Percentiles rank a stretch among this genome's conserved stretches.
Conservation (phyloP, 2,797 vertebrate genomes). For the Toxotes lorentzi region DNA sequence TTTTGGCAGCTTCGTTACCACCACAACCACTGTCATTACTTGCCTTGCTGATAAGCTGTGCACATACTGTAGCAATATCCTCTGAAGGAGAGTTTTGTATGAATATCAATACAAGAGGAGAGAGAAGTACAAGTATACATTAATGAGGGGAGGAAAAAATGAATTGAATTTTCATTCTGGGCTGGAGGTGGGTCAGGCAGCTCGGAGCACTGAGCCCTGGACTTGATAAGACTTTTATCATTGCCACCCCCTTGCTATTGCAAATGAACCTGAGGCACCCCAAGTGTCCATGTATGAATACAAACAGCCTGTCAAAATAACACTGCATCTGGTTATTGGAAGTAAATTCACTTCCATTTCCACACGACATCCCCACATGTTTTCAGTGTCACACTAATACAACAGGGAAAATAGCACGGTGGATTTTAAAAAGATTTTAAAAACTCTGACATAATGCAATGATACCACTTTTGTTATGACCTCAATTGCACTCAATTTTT, state of each 20-base stretch:
- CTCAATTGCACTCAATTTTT: background rate
- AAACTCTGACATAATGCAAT: background rate
- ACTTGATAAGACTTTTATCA: conserved; percentile 70
- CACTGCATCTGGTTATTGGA: conserved; percentile 39
- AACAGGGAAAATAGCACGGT: conserved; percentile 21
- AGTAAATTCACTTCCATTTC: conserved; percentile 49
- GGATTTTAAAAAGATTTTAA: background rate
- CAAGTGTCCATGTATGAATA: conserved; percentile 51
- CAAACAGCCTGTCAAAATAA: conserved; percentile 58
- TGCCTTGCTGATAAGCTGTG: conserved; percentile 59
- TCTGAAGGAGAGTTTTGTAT: conserved; percentile 51
- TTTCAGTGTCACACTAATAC: conserved; percentile 26
- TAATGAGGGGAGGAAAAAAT: conserved; percentile 28
- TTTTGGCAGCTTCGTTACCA: conserved; percentile 27
- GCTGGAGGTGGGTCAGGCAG: conserved; percentile 44
- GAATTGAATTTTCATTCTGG: conserved; percentile 60
- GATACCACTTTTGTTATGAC: background rate
- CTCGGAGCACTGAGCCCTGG: conserved; percentile 41
- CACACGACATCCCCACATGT: background rate
- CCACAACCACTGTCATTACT: conserved; percentile 28
- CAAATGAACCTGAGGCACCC: conserved; percentile 50
- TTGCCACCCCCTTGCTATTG: conserved; percentile 13
- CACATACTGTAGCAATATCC: conserved; percentile 63
- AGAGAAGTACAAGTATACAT: conserved; percentile 28
- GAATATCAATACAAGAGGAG: conserved; percentile 55